Evolutionary conservation across 2,888 invertebrate species (phyloP), one percentile per base, ranked within the genome.

Genomic region (Agriopis aurantiaria): DNA sequence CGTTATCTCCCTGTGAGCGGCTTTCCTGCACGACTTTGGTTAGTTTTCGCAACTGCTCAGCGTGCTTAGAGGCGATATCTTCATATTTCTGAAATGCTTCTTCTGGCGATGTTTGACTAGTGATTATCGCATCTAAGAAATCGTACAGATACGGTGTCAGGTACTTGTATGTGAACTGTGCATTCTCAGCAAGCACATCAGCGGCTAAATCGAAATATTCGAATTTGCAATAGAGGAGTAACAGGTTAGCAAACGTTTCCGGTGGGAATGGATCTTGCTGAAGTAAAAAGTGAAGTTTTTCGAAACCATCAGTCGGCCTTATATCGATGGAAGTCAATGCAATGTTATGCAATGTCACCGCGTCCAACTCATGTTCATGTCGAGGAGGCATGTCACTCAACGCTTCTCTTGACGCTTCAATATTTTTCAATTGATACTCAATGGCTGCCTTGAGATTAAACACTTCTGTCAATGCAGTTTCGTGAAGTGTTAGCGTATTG

Each of bases 371-470:
- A 85, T 99, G 98, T 89, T 99, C 99, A 9, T 98, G 97, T 74
- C 99, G 95, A 0, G 99, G 98, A 3, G 98, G 98, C 96, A 98
- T 97, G 84, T 98, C 98, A 4, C 97, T 96, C 45, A 98, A 89
- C 0, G 98, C 98, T 91, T 98, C 98, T 79, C 97, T 95, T 0
- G 98, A 97, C 3, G 97, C 97, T 81, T 98, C 98, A 82, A 96
- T 96, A 96, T 90, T 85, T 80, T 94, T 94, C 59, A 93, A 95
- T 87, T 99, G 98, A 91, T 98, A 99, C 90, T 99, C 99, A 80
- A 99, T 98, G 6, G 99, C 99, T 10, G 99, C 99, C 95, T 99
- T 99, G 33, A 99, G 95, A 93, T 99, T 99, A 85, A 99, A 98
- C 0, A 99, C 99, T 93, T 99, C 99, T 11, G 99, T 98, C 4